Percentiles rank a stretch among this genome's conserved stretches.
Conservation (phyloP, 2,113 vertebrate genomes). For the Rhadina sibilatrix region DNA sequence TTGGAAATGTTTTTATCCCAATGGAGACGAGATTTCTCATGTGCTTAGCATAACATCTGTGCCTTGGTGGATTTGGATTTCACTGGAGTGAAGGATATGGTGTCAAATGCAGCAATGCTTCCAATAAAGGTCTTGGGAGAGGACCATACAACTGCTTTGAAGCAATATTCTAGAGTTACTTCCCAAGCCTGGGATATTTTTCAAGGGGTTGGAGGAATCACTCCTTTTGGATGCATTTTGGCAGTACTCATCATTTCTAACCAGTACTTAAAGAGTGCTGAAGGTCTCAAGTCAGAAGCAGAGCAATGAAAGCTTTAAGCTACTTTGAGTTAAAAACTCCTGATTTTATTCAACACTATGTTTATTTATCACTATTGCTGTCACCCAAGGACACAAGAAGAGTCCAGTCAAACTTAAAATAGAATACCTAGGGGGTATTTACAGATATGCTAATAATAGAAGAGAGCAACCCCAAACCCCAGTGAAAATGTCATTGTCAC, state of each 20-base stretch:
- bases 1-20: neutral
- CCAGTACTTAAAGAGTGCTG: neutral
- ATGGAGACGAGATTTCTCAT: neutral
- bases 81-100: neutral
- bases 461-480: neutral
- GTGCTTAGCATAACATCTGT: constrained; percentile 3
- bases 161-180: neutral
- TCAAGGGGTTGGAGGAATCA: neutral
- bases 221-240: neutral
- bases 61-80: neutral
- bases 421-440: neutral
- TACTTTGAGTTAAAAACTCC: neutral
- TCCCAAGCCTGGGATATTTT: neutral
- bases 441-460: neutral
- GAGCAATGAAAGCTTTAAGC: neutral
- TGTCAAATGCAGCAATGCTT: neutral
- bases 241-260: neutral
- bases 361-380: neutral
- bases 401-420: neutral
- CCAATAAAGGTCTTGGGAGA: neutral
- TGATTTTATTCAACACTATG: neutral
- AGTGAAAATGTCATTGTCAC: neutral
- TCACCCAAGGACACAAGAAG: neutral
- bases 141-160: neutral
- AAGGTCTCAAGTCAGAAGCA: neutral